These are phyloP conservation scores for Mythimna albipuncta DNA, from an alignment of 2,888 invertebrate species.

Conservation along the genomic window DNA sequence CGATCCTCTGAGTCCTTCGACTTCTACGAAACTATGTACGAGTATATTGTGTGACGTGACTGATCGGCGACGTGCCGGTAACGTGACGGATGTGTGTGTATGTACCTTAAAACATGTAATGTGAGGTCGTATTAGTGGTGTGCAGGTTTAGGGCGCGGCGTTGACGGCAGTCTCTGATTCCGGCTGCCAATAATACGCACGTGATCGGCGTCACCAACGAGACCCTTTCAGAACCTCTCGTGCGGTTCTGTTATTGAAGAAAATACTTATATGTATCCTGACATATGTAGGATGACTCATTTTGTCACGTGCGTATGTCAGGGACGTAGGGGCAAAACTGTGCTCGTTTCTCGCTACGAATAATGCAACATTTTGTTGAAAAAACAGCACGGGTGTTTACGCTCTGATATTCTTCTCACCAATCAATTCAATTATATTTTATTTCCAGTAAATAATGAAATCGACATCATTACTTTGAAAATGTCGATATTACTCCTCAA, in stretches of 20 bases:
- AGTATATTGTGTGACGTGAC: not conserved
- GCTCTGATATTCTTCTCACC: not conserved
- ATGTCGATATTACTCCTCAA: not conserved
- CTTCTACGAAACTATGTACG: not conserved
- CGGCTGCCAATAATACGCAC: constrained; percentile 87
- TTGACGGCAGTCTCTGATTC: constrained; percentile 83
- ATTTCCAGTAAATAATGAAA: not conserved
- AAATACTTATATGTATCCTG: constrained; percentile 71
- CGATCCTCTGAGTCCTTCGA: not conserved
- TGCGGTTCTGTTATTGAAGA: constrained; percentile 76
- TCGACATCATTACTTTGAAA: not conserved
- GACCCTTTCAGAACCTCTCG: constrained; percentile 70
- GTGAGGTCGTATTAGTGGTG: constrained; percentile 64
- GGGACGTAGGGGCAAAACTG: constrained; percentile 24
- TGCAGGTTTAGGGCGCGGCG: constrained; percentile 67
- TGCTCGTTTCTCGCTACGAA: constrained; percentile 1
- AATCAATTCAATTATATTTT: not conserved
- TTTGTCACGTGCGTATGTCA: constrained; percentile 65
- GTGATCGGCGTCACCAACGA: constrained; percentile 78
- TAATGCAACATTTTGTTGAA: constrained; percentile 1
- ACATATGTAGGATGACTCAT: constrained; percentile 69
- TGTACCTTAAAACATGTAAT: constrained; percentile 31
- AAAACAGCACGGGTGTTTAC: not conserved
- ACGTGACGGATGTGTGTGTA: constrained; percentile 2
- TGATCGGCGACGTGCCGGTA: not conserved